These are phyloP conservation scores for Drosophila paramelanica DNA, from an alignment of 2,888 invertebrate genomes.

Conservation along the genomic window DNA sequence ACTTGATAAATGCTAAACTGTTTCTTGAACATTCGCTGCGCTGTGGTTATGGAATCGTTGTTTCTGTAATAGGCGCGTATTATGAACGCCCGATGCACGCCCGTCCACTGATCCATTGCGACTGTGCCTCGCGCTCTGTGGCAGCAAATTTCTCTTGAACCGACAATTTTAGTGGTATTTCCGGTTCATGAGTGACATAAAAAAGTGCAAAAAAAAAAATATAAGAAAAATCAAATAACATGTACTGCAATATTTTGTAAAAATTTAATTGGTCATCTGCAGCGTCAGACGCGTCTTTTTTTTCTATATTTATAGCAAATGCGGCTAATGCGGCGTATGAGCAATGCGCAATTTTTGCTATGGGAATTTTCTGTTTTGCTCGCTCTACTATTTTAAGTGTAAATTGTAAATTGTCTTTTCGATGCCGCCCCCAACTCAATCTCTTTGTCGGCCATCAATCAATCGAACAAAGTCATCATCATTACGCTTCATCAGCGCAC, in stretches of 20 bases:
- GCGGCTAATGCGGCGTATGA: constrained; percentile 62
- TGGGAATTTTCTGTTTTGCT: constrained; percentile 1
- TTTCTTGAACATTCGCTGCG: constrained; percentile 79
- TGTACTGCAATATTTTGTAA: constrained; percentile 7
- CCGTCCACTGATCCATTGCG: constrained; percentile 82
- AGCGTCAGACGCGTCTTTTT: constrained; percentile 35
- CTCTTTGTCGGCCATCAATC: constrained; percentile 53
- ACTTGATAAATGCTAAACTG: constrained; percentile 79
- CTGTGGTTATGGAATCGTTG: constrained; percentile 76
- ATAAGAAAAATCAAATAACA: neutral
- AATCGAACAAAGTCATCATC: constrained; percentile 67
- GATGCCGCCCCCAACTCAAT: neutral
- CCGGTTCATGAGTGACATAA: constrained; percentile 68
- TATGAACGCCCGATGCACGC: constrained; percentile 80
- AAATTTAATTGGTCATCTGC: constrained; percentile 53
- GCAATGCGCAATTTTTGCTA: constrained; percentile 39
- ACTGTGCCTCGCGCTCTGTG: constrained; percentile 40
- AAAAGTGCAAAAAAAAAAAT: constrained; percentile 46
- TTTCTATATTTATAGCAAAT: constrained; percentile 19
- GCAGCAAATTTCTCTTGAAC: neutral
- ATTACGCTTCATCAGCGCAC: constrained; percentile 68
- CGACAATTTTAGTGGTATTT: constrained; percentile 40
- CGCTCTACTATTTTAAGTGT: constrained; percentile 25
- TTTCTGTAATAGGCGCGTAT: constrained; percentile 80
- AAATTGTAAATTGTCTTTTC: constrained; percentile 50